Evolutionary conservation across 1,140 invertebrate genomes (phyloP).

Genomic region (Caenorhabditis remanei): DNA sequence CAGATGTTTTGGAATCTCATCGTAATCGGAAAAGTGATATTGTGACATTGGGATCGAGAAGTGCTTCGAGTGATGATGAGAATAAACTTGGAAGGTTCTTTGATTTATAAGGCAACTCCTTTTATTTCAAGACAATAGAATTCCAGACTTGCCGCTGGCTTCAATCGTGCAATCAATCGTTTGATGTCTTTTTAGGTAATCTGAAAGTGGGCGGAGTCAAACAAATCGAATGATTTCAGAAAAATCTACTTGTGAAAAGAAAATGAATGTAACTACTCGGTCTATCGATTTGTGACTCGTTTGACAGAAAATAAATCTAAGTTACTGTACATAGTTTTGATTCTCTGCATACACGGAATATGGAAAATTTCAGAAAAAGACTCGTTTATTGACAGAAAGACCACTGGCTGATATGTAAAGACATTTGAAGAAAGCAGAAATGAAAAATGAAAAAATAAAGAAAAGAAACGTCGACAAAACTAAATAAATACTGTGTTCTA

Average conservation of each 20-base stretch:
- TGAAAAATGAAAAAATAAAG: too few relatives aligned
- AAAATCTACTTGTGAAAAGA: neutral
- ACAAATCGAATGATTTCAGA: too few relatives aligned
- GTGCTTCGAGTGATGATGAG: neutral
- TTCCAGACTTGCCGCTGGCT: conserved; percentile 37
- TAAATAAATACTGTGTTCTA: too few relatives aligned
- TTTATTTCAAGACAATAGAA: neutral
- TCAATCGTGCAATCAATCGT: conserved; percentile 45
- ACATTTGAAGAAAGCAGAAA: neutral
- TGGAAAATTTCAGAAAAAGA: too few relatives aligned
- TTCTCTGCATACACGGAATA: neutral
- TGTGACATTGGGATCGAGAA: conserved; percentile 29
- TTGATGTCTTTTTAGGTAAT: conserved; percentile 21
- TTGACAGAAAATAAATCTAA: too few relatives aligned
- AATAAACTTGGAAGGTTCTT: conserved; percentile 39
- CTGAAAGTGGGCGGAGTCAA: neutral
- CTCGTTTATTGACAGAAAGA: too few relatives aligned
- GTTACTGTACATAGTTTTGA: too few relatives aligned
- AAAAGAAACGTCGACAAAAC: neutral
- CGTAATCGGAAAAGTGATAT: neutral
- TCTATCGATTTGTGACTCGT: neutral
- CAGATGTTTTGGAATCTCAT: conserved; percentile 1
- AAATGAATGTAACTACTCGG: neutral
- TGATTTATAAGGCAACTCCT: neutral
- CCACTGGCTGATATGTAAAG: too few relatives aligned